Evolutionary conservation across 2,888 invertebrate species (phyloP), one percentile per base, ranked within the genome.

Genomic region (Suillia variegata): DNA sequence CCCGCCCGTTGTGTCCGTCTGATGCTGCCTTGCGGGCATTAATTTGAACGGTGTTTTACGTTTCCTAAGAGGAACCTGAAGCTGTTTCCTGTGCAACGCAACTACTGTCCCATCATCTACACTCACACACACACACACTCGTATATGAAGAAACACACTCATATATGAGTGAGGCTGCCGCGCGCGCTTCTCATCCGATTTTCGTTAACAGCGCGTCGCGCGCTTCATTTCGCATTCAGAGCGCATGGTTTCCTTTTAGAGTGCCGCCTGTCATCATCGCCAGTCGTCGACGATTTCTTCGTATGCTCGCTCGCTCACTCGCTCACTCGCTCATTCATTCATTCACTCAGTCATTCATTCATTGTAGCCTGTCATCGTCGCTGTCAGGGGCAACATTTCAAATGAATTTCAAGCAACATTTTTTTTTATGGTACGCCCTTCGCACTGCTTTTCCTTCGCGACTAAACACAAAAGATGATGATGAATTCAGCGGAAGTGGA

Each of bases 381-480:
- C 48, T 56, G 59, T 59, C 56, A 56, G 34, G 56, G 52, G 48
- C 56, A 56, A 56, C 59, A 51, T 59, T 56, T 59, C 52, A 56
- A 56, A 52, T 59, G 48, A 59, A 52, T 47, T 48, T n/a, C 42
- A 34, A 13, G 22, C 55, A 59, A 31, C 50, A 5, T 49, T 21
- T 13, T 6, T 20, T 20, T n/a, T n/a, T n/a, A n/a, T 20, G 18
- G 48, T 20, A 8, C 17, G 10, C 20, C 18, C 21, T n/a, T n/a
- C n/a, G n/a, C 22, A n/a, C 21, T 22, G 20, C 8, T 38, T 38
- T 5, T 5, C 15, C 10, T n/a, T 10, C 15, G 38, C 38, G 13
- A 31, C 12, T 12, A 38, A 38, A 38, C 38, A 5, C 38, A 38
- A 38, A 38, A n/a, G n/a, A n/a, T n/a, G 38, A 10, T 10, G 38